These are phyloP conservation scores for Spea bombifrons DNA, from an alignment of 2,113 vertebrate species.

Conservation along the genomic window DNA sequence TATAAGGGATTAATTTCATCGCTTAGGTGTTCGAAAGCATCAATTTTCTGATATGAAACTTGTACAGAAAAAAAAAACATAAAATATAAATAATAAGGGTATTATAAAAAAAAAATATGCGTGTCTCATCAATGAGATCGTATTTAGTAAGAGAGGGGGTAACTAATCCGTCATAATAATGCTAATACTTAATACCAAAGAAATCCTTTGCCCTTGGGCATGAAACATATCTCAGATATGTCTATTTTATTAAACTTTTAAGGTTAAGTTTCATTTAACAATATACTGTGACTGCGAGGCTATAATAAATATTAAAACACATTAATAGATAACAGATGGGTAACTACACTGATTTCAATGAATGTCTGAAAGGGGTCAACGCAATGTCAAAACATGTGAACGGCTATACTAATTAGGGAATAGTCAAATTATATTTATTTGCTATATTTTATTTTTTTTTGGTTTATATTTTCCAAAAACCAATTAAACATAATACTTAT, in stretches of 20 bases:
- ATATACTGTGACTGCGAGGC: background rate
- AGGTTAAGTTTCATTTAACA: conserved; percentile 6
- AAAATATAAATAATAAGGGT: conserved; percentile 28
- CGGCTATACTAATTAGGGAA: no score
- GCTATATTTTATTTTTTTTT: no score
- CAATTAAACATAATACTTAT: no score
- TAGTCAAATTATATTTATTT: no score
- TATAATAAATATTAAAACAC: background rate
- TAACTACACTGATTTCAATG: no score
- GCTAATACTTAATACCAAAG: background rate
- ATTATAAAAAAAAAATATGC: conserved; percentile 1
- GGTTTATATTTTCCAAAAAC: no score
- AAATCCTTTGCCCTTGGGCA: background rate
- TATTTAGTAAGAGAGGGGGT: background rate
- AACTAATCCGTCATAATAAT: background rate
- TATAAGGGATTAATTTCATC: conserved; percentile 31
- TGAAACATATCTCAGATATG: background rate
- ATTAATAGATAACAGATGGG: background rate
- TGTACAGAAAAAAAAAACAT: conserved; percentile 20
- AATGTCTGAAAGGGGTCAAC: no score
- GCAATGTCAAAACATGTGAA: no score
- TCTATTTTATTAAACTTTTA: background rate
- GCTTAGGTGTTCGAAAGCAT: conserved; percentile 20
- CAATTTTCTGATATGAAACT: conserved; percentile 17
- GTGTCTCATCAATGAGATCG: background rate